These are phyloP conservation scores for Opisthograptis luteolata DNA, from an alignment of 2,888 invertebrate genomes.

Conservation along the genomic window DNA sequence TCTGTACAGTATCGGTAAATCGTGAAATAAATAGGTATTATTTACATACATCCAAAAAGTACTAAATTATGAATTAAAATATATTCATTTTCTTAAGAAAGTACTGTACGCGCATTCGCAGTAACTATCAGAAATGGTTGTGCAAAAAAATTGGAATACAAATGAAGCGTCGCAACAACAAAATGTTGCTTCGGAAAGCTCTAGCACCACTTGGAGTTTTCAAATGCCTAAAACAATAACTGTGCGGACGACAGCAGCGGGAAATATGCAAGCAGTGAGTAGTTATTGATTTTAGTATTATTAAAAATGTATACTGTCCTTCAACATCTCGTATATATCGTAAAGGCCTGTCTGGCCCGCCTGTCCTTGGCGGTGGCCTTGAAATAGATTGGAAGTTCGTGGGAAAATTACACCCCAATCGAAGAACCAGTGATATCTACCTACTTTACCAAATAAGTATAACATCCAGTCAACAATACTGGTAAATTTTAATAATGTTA, in stretches of 20 bases:
- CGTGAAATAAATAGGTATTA: too few species aligned
- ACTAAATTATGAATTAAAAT: slow-evolving; percentile 39
- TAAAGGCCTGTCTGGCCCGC: too few species aligned
- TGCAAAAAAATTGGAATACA: slow-evolving; percentile 74
- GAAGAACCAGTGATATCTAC: too few species aligned
- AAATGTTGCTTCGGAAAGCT: slow-evolving; percentile 55
- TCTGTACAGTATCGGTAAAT: too few species aligned
- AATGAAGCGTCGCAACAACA: slow-evolving; percentile 62
- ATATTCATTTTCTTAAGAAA: slow-evolving; percentile 30
- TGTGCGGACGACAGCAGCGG: slow-evolving; percentile 53
- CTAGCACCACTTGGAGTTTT: slow-evolving; percentile 67
- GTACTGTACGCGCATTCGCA: slow-evolving; percentile 23
- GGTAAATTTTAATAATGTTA: too few species aligned
- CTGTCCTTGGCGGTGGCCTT: slow-evolving; percentile 31
- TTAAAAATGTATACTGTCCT: slow-evolving; percentile 16
- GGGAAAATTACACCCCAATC: slow-evolving; percentile 15
- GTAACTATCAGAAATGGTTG: slow-evolving; percentile 68
- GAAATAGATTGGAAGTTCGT: slow-evolving; percentile 29
- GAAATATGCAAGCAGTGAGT: slow-evolving; percentile 70
- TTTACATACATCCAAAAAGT: too few species aligned
- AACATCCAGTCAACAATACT: too few species aligned
- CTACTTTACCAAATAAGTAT: too few species aligned
- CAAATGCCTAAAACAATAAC: slow-evolving; percentile 67
- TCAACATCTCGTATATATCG: slow-evolving; percentile 31
- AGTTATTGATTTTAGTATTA: neutral